Base-by-base conservation (phyloP, 1,140 invertebrate species). In the Solenopsis fugax region DNA sequence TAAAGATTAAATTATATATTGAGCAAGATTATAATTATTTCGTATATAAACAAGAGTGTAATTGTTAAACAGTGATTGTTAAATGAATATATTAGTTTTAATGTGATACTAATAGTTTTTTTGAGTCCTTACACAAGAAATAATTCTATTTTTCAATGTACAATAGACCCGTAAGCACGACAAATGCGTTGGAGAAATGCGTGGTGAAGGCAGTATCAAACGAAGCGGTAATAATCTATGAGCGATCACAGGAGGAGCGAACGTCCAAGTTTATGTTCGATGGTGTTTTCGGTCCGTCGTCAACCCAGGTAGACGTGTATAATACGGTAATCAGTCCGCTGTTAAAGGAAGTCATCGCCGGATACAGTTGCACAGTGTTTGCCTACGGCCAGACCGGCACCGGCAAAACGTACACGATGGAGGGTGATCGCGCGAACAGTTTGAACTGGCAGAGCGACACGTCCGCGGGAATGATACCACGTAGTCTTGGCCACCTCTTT, bases 341-440 rank as follows among this genome's bases (percentile, higher is more conserved):
- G n/a, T 97, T 99, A 86, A 96, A 98, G 80, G 98, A 99, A 96
- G 98, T 99, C 12, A 95, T 99, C 10, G 96, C 96, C 67, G 99
- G 99, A 5, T 99, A 99, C 94, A 99, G 99, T 95, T 99, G 99
- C 94, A 99, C 99, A 0, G 98, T 99, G 21, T 99, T 99, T 96
- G 99, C 98, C 1, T 99, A 99, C 96, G 99, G 99, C 2, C 99
- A 99, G 95, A 99, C 98, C 9, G 99, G 99, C 58, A 99, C 98
- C 0, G 99, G 99, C n/a, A 99, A 99, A 95, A 99, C 99, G 0
- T 99, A 98, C 93, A 99, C 99, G 0, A 99, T 99, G 99, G 98
- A 99, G 92, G 99, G 99, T 60, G 97, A 97, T 69, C 29, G 18
- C 52, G 96, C 96, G 60, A 96, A 92, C 78, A 93, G 94, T 92